A percentile compares a stretch with the other conserved stretches of the same genome.
phyloP scores from a whole-genome alignment of 2,113 vertebrate species.

The Copsychus sechellarum region DNA sequence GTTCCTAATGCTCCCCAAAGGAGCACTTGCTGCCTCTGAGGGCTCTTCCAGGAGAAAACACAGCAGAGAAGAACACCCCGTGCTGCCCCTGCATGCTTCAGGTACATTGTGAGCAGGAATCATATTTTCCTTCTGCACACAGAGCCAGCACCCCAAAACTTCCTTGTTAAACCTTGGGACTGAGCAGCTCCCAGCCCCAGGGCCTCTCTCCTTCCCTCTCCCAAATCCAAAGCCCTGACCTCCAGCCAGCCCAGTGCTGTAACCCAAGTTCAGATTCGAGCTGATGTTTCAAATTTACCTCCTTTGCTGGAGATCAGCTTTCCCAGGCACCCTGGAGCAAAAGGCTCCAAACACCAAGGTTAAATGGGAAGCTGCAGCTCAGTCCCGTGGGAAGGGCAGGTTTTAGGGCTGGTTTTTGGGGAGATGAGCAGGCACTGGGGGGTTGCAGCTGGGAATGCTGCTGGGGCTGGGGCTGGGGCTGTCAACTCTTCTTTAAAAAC shows the following conservation, averaged over 20 bases:
- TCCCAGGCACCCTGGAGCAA: neutral
- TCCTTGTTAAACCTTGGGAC: rapidly evolving
- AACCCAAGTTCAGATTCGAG: neutral
- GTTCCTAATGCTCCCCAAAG: no score
- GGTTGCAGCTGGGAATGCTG: neutral
- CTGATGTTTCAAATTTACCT: constrained; percentile 10
- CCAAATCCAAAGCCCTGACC: neutral
- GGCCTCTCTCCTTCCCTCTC: neutral
- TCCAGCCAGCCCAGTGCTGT: rapidly evolving
- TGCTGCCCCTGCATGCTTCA: neutral
- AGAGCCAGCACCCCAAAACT: neutral
- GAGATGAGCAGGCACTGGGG: neutral
- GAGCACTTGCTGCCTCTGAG: rapidly evolving
- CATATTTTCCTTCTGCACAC: neutral
- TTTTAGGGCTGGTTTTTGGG: neutral
- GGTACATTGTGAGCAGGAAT: neutral
- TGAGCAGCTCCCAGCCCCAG: neutral
- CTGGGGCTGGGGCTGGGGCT: neutral
- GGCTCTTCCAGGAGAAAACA: neutral
- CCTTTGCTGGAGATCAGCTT: constrained; percentile 8
- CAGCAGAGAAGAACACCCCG: neutral
- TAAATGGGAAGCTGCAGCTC: neutral
- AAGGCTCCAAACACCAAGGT: neutral
- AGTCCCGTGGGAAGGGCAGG: neutral
- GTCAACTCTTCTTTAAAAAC: neutral